Base-by-base conservation (phyloP, 2,797 vertebrate genomes). In the Intellagama lesueurii region DNA sequence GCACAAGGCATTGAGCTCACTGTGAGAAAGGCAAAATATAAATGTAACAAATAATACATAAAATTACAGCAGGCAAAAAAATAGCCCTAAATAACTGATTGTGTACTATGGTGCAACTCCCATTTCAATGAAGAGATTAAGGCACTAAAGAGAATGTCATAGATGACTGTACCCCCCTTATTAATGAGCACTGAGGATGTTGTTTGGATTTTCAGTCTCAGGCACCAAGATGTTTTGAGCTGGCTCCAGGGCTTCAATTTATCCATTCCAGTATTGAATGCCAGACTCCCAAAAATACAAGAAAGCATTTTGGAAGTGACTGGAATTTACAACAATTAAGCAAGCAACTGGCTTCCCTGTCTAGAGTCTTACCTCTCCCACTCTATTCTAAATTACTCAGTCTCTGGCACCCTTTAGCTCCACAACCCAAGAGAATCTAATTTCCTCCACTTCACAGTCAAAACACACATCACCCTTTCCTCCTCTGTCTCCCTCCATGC, bases 401-500 rank as follows among this genome's bases (percentile, higher is more conserved):
- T 69, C 75, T 70, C 70, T 84, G 82, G 75, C 88, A 72, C 8
- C 81, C 44, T 70, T 84, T 6, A 7, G 24, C 56, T 26, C 64
- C 73, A 77, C 64, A 68, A 17, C 16, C 60, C 26, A 56, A 49
- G 75, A 72, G 69, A 85, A 85, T 89, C 83, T 81, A 35, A 85
- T 80, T 85, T 80, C 76, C 52, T 85, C 88, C 68, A 89, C 52
- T 89, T 89, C 77, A 81, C 68, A 85, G 76, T 89, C 76, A 89
- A 89, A 85, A 85, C 75, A 84, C 64, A 78, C 75, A 82, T 24
- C 47, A 70, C 2, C 11, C 47, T 35, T 75, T 30, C 56, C 75
- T 32, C 32, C 75, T 83, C 73, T 11, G 4, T 73, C 22, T 77
- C 35, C 2, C 56, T 14, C 7, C 47, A 84, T 47, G 17, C 40